Base-by-base conservation (phyloP, 2,888 invertebrate species). In the Maniola hyperantus region DNA sequence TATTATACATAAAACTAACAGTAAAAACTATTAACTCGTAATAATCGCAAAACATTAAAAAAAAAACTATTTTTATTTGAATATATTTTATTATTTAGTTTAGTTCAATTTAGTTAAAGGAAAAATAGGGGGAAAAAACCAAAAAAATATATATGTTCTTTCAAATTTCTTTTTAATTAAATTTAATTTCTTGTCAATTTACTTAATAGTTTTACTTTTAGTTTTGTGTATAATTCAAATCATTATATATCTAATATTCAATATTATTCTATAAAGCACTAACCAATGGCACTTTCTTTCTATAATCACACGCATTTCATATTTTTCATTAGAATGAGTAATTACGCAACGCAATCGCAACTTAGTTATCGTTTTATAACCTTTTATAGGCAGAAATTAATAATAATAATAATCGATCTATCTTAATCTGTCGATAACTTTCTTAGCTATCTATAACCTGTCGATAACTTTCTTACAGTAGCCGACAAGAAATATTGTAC, bases 281-380 rank as follows among this genome's bases (percentile, higher is more conserved):
- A 78, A 69, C 72, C 70, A 74, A 89, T 89, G 89, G 89, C 89
- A 89, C 89, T 86, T 82, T 71, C 83, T 75, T 83, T 78, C 76
- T 74, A 84, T 86, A 58, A 68, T 68, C 85, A 87, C 87, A 83
- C 83, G 72, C n/a, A n/a, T n/a, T n/a, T n/a, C n/a, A n/a, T n/a
- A n/a, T 75, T 66, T 77, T 77, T 76, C 72, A 48, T 15, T 48
- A 48, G 46, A 46, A 46, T 6, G n/a, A 6, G n/a, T 48, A 48
- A 48, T 48, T 48, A 2, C 46, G 18, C 46, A 48, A 48, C 46
- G 4, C 46, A 15, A 6, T 48, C 8, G 2, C 15, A n/a, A 39
- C 1, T 4, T 4, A n/a, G n/a, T n/a, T n/a, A 39, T 2, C 0
- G 39, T 39, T 11, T 39, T 0, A 39, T 10, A 0, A 39, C 26